Base-by-base conservation (phyloP, 2,113 vertebrate species). In the Oryzias javanicus region DNA sequence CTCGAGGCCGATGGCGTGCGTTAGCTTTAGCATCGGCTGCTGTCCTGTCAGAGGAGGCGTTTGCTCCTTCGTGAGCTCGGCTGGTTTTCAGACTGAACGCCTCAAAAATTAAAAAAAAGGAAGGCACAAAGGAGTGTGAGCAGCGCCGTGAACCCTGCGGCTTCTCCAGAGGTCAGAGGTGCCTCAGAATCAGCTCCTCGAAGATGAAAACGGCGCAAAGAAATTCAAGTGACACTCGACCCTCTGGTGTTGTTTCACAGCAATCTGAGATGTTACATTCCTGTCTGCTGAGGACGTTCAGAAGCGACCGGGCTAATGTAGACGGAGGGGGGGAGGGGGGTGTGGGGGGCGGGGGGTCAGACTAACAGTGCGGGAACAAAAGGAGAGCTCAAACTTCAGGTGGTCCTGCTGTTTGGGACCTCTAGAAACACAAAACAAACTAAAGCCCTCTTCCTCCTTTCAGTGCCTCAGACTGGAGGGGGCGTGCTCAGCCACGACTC, bases 41-140 rank as follows among this genome's bases (percentile, higher is more conserved):
- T 50, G 42, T 60, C 66, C 25, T 50, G 42, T 74, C 44, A 62
- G 55, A 60, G 46, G 60, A 49, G 57, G 46, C 22, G 16, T 0
- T 16, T 20, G 19, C 1, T 20, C 25, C 20, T 57, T 40, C 40
- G 22, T 60, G 44, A 64, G 61, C 40, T 40, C 0, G 64, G 67
- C 45, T 57, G 60, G 54, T 27, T 77, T 20, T 47, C 14, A 6
- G 25, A 65, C 55, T 22, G 10, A 15, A 50, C 56, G 49, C n/a
- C 49, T 67, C 47, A 27, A 42, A 18, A 50, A 35, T 8, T 3
- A 12, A 12, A 35, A 72, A 69, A 19, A 74, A 64, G 72, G 64
- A 82, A 86, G 83, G 82, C 79, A 81, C 74, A 35, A 76, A 73
- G 64, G 59, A 80, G 73, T 49, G 55, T 55, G 49, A 79, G 58